Percentiles rank a stretch among this genome's conserved stretches.
phyloP scores from a whole-genome alignment of 2,888 invertebrate genomes.

The Stegophylla sp. region DNA sequence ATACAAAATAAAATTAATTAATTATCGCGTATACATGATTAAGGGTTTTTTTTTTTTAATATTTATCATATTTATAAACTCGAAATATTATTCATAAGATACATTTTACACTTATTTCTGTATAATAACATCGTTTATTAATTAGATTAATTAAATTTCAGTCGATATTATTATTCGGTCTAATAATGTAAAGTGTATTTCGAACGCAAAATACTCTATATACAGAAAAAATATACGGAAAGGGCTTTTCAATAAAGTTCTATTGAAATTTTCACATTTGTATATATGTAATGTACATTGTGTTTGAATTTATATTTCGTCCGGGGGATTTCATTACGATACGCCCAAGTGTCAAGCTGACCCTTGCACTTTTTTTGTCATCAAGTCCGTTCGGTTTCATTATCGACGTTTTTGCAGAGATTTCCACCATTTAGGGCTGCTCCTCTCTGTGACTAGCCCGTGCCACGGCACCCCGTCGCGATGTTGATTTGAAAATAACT shows the following conservation, averaged over 20 bases:
- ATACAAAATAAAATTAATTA: too few species aligned
- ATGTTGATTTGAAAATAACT: slow-evolving; percentile 59
- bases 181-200: too few species aligned
- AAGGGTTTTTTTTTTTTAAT: too few species aligned
- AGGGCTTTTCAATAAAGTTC: not conserved
- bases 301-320: slow-evolving; percentile 27
- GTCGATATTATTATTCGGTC: too few species aligned
- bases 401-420: slow-evolving; percentile 53
- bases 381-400: slow-evolving; percentile 53
- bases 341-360: slow-evolving; percentile 47
- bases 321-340: slow-evolving; percentile 21
- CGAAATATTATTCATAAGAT: too few species aligned
- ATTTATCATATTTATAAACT: too few species aligned
- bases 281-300: not conserved
- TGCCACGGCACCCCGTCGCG: slow-evolving; percentile 48
- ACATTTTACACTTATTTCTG: too few species aligned
- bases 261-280: slow-evolving; percentile 4
- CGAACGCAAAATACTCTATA: too few species aligned
- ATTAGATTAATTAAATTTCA: too few species aligned
- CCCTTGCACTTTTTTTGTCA: slow-evolving; percentile 41
- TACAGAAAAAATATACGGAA: too few species aligned
- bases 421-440: slow-evolving; percentile 41
- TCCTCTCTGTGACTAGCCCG: slow-evolving; percentile 45
- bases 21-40: too few species aligned
- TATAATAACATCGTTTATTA: too few species aligned